Evolutionary conservation across 2,888 invertebrate species (phyloP), one percentile per base, ranked within the genome.

Genomic region (Nymphalis urticae): DNA sequence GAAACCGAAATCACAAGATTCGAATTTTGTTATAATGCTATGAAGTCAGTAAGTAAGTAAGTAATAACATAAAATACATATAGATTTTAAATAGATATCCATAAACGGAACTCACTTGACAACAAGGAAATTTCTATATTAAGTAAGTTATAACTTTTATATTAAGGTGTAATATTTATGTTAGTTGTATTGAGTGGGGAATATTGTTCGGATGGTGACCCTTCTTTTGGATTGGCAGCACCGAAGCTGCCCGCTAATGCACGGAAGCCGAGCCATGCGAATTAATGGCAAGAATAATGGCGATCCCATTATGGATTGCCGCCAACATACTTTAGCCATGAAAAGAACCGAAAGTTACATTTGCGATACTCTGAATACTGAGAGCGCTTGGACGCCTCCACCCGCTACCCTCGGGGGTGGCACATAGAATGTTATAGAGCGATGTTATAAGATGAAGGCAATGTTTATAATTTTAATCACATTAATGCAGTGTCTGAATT

Each of bases 291-390:
- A 91, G 92, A 92, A 92, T 92, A 93, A 93, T 92, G 92, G 92
- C 90, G 88, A 92, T 90, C 89, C 93, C 93, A 93, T 93, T 93
- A 93, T 93, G 93, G 93, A 93, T 93, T 92, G 93, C 92, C 92
- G 93, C 93, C 93, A 93, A 92, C 92, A 92, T 92, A 92, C 92
- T 92, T 92, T 92, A 92, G 90, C 86, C 88, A 92, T 92, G 92
- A 92, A 92, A 92, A 92, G 92, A 92, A 92, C 92, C 92, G 91
- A 92, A 92, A 92, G 92, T 92, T 92, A 92, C 92, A 92, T 92
- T 92, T 92, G 90, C 92, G 92, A 92, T 92, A 92, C 92, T 91
- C 89, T 92, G 92, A 92, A 92, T 92, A 92, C 92, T 89, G 92
- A 91, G 86, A 89, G 85, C 85, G 87, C 84, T 86, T 80, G 85